A percentile compares a stretch with the other conserved stretches of the same genome.
Conservation (phyloP, 2,113 vertebrate genomes). For the Poecile atricapillus region DNA sequence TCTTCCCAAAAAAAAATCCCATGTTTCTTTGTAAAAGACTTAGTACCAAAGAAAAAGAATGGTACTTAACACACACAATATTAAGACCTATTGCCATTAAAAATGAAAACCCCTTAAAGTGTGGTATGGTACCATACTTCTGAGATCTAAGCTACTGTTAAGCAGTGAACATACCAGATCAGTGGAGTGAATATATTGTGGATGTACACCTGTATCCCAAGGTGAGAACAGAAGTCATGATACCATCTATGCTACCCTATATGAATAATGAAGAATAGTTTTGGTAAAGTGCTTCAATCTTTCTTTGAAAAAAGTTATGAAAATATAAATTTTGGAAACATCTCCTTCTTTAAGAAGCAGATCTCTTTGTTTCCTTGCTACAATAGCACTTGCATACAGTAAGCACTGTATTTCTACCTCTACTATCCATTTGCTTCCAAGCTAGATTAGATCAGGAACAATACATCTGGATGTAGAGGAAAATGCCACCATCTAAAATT, state of each 20-base stretch:
- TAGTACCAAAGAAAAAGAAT: not conserved
- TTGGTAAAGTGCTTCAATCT: constrained; percentile 65
- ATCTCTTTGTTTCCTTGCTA: constrained; percentile 47
- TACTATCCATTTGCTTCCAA: constrained; percentile 2
- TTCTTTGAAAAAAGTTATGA: constrained; percentile 29
- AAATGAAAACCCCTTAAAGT: not conserved
- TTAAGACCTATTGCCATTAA: constrained; percentile 20
- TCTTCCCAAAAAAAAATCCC: rapidly evolving
- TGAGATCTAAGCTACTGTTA: not conserved
- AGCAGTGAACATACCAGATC: not conserved
- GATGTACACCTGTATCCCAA: not conserved
- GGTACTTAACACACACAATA: not conserved
- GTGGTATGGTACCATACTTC: not conserved
- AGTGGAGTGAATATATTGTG: not conserved
- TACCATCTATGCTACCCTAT: not conserved
- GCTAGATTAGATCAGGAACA: not conserved
- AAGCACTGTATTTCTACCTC: constrained; percentile 9
- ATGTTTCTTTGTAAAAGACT: not conserved
- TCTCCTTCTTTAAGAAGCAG: constrained; percentile 62
- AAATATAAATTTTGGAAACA: constrained; percentile 60
- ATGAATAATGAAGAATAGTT: constrained; percentile 36
- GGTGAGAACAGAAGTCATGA: not conserved
- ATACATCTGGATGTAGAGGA: not conserved
- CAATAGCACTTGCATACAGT: constrained; percentile 30
- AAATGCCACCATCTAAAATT: constrained; percentile 9